These are phyloP conservation scores for Bombus consobrinus DNA, from an alignment of 1,140 invertebrate genomes.

Conservation along the genomic window DNA sequence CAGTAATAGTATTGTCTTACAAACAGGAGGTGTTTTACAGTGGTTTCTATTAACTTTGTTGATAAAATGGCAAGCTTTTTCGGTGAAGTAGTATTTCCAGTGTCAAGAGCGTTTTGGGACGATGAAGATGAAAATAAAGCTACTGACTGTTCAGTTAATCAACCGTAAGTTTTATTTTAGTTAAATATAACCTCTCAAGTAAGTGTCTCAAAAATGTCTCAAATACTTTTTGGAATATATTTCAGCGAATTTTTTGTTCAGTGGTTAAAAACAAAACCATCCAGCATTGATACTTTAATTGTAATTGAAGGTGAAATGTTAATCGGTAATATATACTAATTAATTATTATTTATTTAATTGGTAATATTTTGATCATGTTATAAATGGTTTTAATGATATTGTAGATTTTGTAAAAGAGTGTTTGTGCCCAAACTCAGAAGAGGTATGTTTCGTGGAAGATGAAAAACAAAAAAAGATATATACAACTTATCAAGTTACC, in stretches of 20 bases:
- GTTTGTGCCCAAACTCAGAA: constrained; percentile 56
- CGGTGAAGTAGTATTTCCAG: constrained; percentile 76
- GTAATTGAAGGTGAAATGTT: constrained; percentile 73
- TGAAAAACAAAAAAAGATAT: constrained; percentile 64
- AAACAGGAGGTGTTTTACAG: background rate
- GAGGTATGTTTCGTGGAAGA: constrained; percentile 70
- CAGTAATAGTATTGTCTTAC: background rate
- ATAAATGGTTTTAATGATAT: constrained; percentile 34
- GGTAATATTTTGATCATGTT: background rate
- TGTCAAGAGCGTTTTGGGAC: constrained; percentile 78
- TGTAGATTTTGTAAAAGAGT: constrained; percentile 68
- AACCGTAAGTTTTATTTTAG: constrained; percentile 54
- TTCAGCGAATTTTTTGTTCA: constrained; percentile 65
- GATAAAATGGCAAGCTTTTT: constrained; percentile 74
- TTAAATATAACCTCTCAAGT: constrained; percentile 31
- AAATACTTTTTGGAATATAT: constrained; percentile 24
- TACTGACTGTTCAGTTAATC: constrained; percentile 38
- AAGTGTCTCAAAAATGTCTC: background rate
- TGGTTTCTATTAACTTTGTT: background rate
- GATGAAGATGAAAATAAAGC: constrained; percentile 72
- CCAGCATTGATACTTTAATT: constrained; percentile 67
- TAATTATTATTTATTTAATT: too few species aligned
- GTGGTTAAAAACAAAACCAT: constrained; percentile 70
- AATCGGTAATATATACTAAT: constrained; percentile 59
- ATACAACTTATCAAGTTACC: constrained; percentile 69